Evolutionary conservation across 1,140 invertebrate species (phyloP).

Genomic region (Meloidogyne chitwoodi): DNA sequence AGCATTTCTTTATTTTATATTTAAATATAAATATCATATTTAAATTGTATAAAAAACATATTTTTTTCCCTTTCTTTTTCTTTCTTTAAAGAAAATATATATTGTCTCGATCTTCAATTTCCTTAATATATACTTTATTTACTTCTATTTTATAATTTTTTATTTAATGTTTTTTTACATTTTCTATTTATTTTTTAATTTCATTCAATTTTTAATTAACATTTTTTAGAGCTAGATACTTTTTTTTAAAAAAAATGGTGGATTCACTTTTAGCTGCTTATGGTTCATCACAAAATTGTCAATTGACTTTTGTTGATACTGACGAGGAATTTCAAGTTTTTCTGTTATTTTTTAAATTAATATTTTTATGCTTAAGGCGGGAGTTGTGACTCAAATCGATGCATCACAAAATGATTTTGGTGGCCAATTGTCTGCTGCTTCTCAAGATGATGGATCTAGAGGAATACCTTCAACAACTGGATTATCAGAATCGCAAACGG

Average conservation of each 20-base stretch:
- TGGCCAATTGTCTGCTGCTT: not conserved
- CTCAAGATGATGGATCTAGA: constrained; percentile 12
- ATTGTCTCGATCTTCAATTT: no score
- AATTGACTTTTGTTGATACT: constrained; percentile 28
- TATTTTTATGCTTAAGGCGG: not conserved
- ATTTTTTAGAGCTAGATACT: not conserved
- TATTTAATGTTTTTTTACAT: not conserved
- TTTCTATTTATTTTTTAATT: not conserved
- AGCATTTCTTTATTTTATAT: no score
- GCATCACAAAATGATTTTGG: constrained; percentile 4
- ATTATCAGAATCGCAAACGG: constrained; percentile 12
- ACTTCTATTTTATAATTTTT: no score
- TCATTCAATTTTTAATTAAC: not conserved
- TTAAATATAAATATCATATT: no score
- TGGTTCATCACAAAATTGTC: constrained; percentile 17
- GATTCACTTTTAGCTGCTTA: not conserved
- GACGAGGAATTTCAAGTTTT: constrained; percentile 25
- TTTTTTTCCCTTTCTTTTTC: no score
- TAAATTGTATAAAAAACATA: no score
- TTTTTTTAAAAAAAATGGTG: constrained; percentile 7
- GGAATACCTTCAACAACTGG: not conserved
- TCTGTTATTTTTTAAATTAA: not conserved
- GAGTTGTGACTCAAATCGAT: constrained; percentile 13
- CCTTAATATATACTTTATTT: no score
- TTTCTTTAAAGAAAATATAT: no score